Percentiles rank a stretch among this genome's conserved stretches.
Conservation (phyloP, 2,888 invertebrate species). For the Drosophila percnosoma region DNA sequence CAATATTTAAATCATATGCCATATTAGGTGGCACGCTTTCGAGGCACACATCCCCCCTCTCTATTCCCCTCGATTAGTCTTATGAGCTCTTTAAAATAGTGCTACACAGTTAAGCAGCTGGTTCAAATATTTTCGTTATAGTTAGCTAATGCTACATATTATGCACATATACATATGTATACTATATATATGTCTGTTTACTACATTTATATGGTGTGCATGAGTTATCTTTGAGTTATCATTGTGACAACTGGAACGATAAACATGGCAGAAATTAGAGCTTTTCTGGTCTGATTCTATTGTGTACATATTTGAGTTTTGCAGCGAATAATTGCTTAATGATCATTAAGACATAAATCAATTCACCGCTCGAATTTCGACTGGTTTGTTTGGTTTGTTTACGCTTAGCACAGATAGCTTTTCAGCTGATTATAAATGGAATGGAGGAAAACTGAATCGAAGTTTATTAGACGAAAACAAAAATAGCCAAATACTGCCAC, state of each 20-base stretch:
- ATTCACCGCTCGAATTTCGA: background rate
- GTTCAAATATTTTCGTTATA: background rate
- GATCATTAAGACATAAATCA: background rate
- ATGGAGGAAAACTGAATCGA: conserved; percentile 1
- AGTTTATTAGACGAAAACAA: conserved; percentile 15
- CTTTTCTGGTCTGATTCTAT: conserved; percentile 4
- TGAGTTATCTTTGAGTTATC: conserved; percentile 13
- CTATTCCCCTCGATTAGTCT: conserved; percentile 6
- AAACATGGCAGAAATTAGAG: conserved; percentile 32
- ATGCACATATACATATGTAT: background rate
- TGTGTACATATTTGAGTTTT: conserved; percentile 12
- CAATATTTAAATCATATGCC: conserved; percentile 25
- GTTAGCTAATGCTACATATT: background rate
- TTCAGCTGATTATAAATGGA: conserved; percentile 6
- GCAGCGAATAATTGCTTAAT: background rate
- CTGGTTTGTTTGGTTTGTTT: conserved; percentile 29
- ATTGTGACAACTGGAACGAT: conserved; percentile 25
- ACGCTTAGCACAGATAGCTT: conserved; percentile 5
- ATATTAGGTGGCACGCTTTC: conserved; percentile 4
- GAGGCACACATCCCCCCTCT: background rate
- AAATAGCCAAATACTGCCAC: conserved; percentile 22
- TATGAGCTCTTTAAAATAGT: background rate
- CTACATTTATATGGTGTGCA: background rate
- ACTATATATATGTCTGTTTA: background rate
- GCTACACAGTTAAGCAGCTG: background rate